Evolutionary conservation across 2,797 vertebrate genomes (phyloP).

Genomic region (Ctenosaura bakeri): DNA sequence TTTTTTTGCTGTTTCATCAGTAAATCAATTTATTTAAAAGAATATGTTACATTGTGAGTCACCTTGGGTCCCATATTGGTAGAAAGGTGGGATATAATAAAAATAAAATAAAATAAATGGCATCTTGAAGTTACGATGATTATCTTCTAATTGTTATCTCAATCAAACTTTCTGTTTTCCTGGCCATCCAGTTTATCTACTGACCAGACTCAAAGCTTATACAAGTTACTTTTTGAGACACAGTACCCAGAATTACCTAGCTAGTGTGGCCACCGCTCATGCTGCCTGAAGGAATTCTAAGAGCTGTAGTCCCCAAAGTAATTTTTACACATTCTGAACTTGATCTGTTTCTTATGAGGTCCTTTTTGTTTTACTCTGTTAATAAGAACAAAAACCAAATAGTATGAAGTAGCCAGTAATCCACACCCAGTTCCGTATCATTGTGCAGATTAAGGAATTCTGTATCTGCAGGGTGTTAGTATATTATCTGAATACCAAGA

Average conservation of each 20-base stretch:
- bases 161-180: background rate
- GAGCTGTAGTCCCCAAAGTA: background rate
- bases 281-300: no score
- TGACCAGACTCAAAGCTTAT: background rate
- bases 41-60: no score
- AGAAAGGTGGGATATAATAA: no score
- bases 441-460: background rate
- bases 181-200: background rate
- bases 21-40: no score
- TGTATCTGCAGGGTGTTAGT: background rate
- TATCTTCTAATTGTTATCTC: background rate
- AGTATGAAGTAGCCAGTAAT: background rate
- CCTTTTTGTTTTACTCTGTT: background rate
- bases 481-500: background rate
- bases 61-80: no score
- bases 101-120: background rate
- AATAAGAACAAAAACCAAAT: background rate
- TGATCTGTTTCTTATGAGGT: background rate
- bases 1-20: no score
- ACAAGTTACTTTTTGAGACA: background rate
- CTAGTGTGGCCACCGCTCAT: background rate
- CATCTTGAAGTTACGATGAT: background rate
- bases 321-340: background rate
- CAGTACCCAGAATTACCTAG: background rate
- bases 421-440: background rate